Percentiles rank a stretch among this genome's conserved stretches.
Evolutionary conservation across 2,113 vertebrate species (phyloP).

Genomic region (Petaurus breviceps): DNA sequence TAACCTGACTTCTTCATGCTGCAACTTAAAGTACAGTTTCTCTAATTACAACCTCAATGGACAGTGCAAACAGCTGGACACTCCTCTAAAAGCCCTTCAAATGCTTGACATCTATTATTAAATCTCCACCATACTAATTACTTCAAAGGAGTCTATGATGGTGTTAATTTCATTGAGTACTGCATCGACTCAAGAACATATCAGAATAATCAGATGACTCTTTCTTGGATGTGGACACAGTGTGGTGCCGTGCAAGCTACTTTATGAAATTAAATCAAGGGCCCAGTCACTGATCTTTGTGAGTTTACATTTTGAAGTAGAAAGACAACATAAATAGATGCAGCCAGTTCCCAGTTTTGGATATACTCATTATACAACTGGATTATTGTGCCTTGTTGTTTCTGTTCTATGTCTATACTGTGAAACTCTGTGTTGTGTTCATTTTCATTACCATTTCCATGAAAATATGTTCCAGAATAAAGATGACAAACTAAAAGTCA

Average conservation of each 20-base stretch:
- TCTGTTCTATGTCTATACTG: not conserved
- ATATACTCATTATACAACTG: not conserved
- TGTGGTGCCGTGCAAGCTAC: not conserved
- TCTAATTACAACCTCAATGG: not conserved
- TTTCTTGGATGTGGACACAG: fast-evolving
- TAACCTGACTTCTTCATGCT: not conserved
- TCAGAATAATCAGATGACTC: not conserved
- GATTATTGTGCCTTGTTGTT: not conserved
- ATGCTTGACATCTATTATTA: not conserved
- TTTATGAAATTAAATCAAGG: not conserved
- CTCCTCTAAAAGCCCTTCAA: not conserved
- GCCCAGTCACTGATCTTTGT: too few species aligned
- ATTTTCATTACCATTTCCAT: not conserved
- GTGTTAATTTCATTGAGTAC: not conserved
- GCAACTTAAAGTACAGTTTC: not conserved
- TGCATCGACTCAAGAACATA: not conserved
- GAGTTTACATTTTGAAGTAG: too few species aligned
- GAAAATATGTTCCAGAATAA: not conserved
- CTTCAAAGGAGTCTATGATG: not conserved
- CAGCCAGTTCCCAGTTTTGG: fast-evolving
- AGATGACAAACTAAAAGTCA: not conserved
- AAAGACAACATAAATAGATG: not conserved
- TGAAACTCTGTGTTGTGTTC: not conserved
- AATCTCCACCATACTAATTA: not conserved
- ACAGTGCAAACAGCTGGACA: not conserved